phyloP scores from a whole-genome alignment of 2,888 invertebrate species.

The Agrotis exclamationis region DNA sequence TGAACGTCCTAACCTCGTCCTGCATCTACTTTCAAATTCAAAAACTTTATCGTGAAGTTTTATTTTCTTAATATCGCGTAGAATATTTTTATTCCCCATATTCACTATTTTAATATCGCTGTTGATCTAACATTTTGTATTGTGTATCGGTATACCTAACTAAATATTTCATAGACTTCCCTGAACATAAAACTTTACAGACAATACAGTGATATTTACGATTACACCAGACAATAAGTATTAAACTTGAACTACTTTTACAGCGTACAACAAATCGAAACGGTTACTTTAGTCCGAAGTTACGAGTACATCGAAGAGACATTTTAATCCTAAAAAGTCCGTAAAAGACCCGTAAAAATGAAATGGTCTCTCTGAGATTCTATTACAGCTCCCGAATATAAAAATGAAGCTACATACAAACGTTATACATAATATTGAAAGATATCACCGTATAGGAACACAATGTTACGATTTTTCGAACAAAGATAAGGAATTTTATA shows the following conservation, averaged over 20 bases:
- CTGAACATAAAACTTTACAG: not conserved
- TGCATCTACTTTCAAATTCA: slow-evolving; percentile 15
- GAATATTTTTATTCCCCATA: not conserved
- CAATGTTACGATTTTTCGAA: slow-evolving; percentile 34
- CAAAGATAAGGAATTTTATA: slow-evolving; percentile 49
- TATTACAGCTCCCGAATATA: slow-evolving; percentile 54
- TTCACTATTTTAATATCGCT: not conserved
- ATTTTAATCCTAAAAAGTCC: slow-evolving; percentile 62
- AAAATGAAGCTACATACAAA: slow-evolving; percentile 34
- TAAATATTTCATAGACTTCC: not conserved
- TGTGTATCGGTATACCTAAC: not conserved
- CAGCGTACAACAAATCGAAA: slow-evolving; percentile 4
- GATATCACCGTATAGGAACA: slow-evolving; percentile 11
- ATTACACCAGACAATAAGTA: not conserved
- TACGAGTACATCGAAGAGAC: slow-evolving; percentile 36
- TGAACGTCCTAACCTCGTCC: slow-evolving; percentile 15
- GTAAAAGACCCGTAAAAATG: slow-evolving; percentile 59
- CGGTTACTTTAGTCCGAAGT: slow-evolving; percentile 33
- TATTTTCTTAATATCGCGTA: not conserved
- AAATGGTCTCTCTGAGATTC: slow-evolving; percentile 56
- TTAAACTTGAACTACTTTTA: slow-evolving; percentile 22
- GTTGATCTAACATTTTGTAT: not conserved
- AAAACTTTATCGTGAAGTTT: slow-evolving; percentile 1
- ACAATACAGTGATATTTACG: slow-evolving; percentile 28
- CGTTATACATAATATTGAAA: slow-evolving; percentile 33